Evolutionary conservation across 2,888 invertebrate species (phyloP).

Genomic region (Amphimallon solstitiale): DNA sequence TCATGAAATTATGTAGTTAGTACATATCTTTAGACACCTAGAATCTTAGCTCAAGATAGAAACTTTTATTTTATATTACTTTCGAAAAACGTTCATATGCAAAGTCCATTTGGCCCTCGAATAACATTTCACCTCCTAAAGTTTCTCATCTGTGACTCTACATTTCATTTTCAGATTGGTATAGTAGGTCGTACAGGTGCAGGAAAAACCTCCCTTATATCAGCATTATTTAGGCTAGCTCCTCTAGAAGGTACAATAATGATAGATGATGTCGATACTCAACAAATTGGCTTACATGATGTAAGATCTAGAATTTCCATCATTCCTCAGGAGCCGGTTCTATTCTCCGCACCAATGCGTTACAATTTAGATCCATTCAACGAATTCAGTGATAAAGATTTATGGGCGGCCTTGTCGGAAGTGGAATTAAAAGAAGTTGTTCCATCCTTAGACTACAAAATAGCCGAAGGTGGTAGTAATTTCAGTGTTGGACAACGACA

Average conservation of each 20-base stretch:
- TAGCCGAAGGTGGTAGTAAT: constrained; percentile 84
- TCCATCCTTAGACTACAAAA: constrained; percentile 70
- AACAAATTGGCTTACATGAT: constrained; percentile 78
- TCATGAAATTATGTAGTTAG: too few species aligned
- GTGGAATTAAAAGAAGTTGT: constrained; percentile 80
- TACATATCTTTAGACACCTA: too few species aligned
- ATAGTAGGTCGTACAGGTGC: constrained; percentile 89
- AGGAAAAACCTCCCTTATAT: constrained; percentile 84
- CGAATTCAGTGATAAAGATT: constrained; percentile 73
- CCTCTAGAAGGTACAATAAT: constrained; percentile 78
- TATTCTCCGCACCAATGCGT: constrained; percentile 81
- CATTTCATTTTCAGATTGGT: constrained; percentile 73
- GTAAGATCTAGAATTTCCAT: constrained; percentile 85
- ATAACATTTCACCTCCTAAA: too few species aligned
- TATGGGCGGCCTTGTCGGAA: constrained; percentile 80
- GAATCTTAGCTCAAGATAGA: too few species aligned
- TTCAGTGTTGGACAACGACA: constrained; percentile 91
- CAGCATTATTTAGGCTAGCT: constrained; percentile 83
- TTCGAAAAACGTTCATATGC: too few species aligned
- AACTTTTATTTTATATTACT: too few species aligned
- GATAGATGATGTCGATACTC: constrained; percentile 79
- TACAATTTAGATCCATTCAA: constrained; percentile 86
- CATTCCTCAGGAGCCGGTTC: constrained; percentile 61
- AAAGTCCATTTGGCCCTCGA: too few species aligned
- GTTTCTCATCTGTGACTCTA: too few species aligned